Percentiles rank a stretch among this genome's conserved stretches.
Conservation (phyloP, 2,888 invertebrate species). For the Dryadula phaetusa region DNA sequence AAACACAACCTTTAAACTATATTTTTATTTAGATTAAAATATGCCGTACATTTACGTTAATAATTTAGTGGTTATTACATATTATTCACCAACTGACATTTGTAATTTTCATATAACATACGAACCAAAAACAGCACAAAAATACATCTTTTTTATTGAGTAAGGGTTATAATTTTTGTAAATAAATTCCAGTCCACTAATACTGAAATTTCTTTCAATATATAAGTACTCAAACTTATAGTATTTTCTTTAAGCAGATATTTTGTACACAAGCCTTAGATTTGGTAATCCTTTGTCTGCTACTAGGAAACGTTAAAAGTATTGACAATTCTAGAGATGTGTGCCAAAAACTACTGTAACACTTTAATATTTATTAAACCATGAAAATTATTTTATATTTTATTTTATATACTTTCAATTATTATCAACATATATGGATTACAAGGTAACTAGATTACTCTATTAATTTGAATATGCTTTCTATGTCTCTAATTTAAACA, state of each 20-base stretch:
- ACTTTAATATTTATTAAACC: constrained; percentile 8
- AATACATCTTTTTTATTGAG: constrained; percentile 28
- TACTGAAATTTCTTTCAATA: constrained; percentile 15
- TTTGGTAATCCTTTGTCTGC: not conserved
- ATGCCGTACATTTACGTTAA: constrained; percentile 50
- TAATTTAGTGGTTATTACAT: constrained; percentile 43
- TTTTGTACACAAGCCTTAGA: constrained; percentile 59
- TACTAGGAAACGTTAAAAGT: not conserved
- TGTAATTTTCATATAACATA: constrained; percentile 39
- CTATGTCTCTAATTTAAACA: constrained; percentile 8
- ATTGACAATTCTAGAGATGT: not conserved
- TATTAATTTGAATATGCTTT: constrained; percentile 14
- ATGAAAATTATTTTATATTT: not conserved
- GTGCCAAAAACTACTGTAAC: constrained; percentile 11
- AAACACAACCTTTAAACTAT: constrained; percentile 49
- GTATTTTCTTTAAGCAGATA: not conserved
- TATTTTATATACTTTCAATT: not conserved
- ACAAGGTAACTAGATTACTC: not conserved
- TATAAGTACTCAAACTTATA: constrained; percentile 26
- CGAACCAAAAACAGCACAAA: constrained; percentile 38
- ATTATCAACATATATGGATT: constrained; percentile 11
- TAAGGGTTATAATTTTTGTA: constrained; percentile 35
- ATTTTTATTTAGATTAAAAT: constrained; percentile 63
- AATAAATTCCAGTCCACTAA: constrained; percentile 26
- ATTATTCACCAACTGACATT: constrained; percentile 36